Evolutionary conservation across 2,797 vertebrate species (phyloP), one percentile per base, ranked within the genome.

Genomic region (Cuniculus paca): DNA sequence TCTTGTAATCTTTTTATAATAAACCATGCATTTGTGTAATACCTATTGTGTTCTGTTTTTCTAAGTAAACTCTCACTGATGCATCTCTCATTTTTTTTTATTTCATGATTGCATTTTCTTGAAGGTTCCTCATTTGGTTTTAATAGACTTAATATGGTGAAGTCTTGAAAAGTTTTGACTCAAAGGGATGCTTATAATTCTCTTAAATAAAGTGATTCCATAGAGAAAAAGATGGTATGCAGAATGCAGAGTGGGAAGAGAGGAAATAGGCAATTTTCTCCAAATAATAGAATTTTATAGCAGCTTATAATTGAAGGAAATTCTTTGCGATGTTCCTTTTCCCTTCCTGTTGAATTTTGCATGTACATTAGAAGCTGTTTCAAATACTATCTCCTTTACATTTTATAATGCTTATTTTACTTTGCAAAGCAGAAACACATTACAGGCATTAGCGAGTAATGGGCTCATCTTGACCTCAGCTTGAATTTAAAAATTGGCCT

Each of bases 81-180:
- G 1, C 0, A 60, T 72, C 50, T 5, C 22, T 19, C 39, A 31
- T 8, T 45, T 84, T 90, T n/a, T 56, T 34, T 6, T 42, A 68
- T 80, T 95, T 94, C 24, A 31, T 28, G 2, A 82, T 36, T 85
- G 14, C 45, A 19, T 42, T 52, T 12, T 82, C 17, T 68, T 78
- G 36, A 90, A 81, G 5, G 86, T 82, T 96, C 20, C 22, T 90
- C 58, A 36, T 78, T 96, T 93, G 60, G 48, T 80, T 94, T 48
- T 84, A 90, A 45, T 20, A 63, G 1, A 68, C 10, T 75, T 82
- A 48, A 54, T 74, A 5, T 75, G 28, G 5, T 34, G 6, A 95
- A 77, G 17, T 11, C 65, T 95, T 89, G 45, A 86, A 52, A 34
- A 81, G 2, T 58, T 82, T 45, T 88, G 17, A n/a, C 74, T 79